Base-by-base conservation (phyloP, 2,888 invertebrate genomes). In the Osedax fenrisi region DNA sequence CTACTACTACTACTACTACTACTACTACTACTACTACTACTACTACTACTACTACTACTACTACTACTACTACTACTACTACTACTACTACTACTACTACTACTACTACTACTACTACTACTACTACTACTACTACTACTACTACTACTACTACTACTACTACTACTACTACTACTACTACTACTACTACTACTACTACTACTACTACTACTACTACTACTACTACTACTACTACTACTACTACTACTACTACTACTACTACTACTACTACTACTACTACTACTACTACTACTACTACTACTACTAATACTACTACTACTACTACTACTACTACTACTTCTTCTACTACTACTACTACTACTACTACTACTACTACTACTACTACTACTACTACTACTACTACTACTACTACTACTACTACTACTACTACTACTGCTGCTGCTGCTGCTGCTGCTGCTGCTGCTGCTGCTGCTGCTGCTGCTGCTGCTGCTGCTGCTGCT, bases 341-440 rank as follows among this genome's bases (percentile, higher is more conserved):
- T 27, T 70, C 74, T 73, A 74, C 74, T 27, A 74, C 69, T 26
- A 27, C 69, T 26, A 69, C 69, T 68, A 22, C 26, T 25, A 17
- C 25, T 26, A 1, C 75, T 26, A 69, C 27, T n/a, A 27, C 69
- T 26, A 69, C 26, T 21, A 27, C 27, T 26, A 73, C 73, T 26
- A 73, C 69, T 25, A 74, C 74, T 73, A 74, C 74, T 62, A 75
- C 74, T 62, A 75, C 74, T 75, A 75, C 62, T 26, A 75, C 74
- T 62, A 61, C 74, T 26, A 75, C 59, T 61, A 75, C 74, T 24
- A 75, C 74, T 75, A 75, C 74, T 62, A 75, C 74, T 62, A 75
- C 74, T 62, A 75, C 74, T 75, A 75, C 61, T 62, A 75, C 74
- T 75, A 75, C 74, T 62, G 74, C 75, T 25, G 74, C 75, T 59